Conservation (phyloP, 2,113 vertebrate species). For the Sceloporus tristichus region DNA sequence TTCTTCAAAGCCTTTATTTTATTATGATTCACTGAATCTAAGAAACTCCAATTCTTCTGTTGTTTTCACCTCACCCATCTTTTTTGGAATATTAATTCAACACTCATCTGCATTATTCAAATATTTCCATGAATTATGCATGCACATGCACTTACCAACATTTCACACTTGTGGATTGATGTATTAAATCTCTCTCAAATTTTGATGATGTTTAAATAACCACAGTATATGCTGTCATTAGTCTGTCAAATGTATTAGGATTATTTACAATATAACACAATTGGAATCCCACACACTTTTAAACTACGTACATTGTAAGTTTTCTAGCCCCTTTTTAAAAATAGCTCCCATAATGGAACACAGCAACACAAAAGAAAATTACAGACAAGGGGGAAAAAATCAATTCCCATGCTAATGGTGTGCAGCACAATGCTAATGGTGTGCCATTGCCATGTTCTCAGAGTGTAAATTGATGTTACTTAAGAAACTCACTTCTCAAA, state of each 20-base stretch:
- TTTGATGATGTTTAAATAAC: slow-evolving; percentile 28
- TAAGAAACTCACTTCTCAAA: slow-evolving; percentile 65
- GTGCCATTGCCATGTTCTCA: slow-evolving; percentile 47
- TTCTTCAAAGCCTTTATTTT: slow-evolving; percentile 50
- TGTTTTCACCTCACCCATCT: slow-evolving; percentile 39
- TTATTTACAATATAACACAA: slow-evolving; percentile 35
- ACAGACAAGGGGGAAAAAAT: slow-evolving; percentile 64
- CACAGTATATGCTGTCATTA: slow-evolving; percentile 24
- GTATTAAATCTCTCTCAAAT: slow-evolving; percentile 56
- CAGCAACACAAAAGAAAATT: slow-evolving; percentile 66
- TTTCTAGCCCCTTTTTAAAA: slow-evolving; percentile 54
- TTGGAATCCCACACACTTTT: slow-evolving; percentile 48
- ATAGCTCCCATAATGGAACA: slow-evolving; percentile 63
- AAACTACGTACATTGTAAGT: slow-evolving; percentile 54
- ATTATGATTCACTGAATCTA: slow-evolving; percentile 51
- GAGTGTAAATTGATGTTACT: slow-evolving; percentile 69
- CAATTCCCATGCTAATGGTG: slow-evolving; percentile 74
- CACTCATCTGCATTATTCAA: slow-evolving; percentile 41
- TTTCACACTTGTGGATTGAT: slow-evolving; percentile 46
- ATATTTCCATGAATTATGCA: slow-evolving; percentile 51
- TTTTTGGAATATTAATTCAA: slow-evolving; percentile 40
- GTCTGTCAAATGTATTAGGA: slow-evolving; percentile 52
- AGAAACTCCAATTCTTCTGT: slow-evolving; percentile 39
- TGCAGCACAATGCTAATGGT: slow-evolving; percentile 58
- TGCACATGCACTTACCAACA: slow-evolving; percentile 42